phyloP scores from a whole-genome alignment of 2,888 invertebrate genomes.

The Elysia crispata region DNA sequence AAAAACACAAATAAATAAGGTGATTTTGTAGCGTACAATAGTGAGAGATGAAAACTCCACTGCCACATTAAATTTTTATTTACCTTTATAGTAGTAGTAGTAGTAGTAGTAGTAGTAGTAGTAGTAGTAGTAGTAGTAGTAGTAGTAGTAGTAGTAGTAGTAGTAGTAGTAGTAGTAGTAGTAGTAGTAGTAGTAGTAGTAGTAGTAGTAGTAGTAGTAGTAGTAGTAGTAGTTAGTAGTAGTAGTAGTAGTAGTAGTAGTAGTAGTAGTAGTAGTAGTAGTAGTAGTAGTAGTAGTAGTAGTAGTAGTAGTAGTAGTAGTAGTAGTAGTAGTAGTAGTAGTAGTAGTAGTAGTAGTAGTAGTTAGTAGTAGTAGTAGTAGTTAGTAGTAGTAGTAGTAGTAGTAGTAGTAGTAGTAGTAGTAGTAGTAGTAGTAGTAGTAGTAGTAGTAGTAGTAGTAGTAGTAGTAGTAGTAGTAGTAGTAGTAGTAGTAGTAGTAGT shows the following conservation, averaged over 20 bases:
- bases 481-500: background rate
- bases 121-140: background rate
- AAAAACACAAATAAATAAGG: too few relatives aligned
- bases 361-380: too few relatives aligned
- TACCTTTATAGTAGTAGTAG: conserved; percentile 11
- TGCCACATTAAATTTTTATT: too few relatives aligned
- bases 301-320: conserved; percentile 6
- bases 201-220: conserved; percentile 11
- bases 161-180: conserved; percentile 15
- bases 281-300: conserved; percentile 15
- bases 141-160: conserved; percentile 17
- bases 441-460: conserved; percentile 17
- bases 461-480: conserved; percentile 5
- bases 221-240: too few relatives aligned
- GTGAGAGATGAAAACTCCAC: too few relatives aligned
- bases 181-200: conserved; percentile 15
- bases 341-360: conserved; percentile 9
- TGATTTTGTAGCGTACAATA: too few relatives aligned
- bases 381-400: too few relatives aligned
- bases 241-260: conserved; percentile 15
- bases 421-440: conserved; percentile 25
- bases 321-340: conserved; percentile 12
- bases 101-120: conserved; percentile 9
- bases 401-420: conserved; percentile 18
- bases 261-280: conserved; percentile 15